Conservation (phyloP, 2,113 vertebrate genomes). For the Monopterus albus region DNA sequence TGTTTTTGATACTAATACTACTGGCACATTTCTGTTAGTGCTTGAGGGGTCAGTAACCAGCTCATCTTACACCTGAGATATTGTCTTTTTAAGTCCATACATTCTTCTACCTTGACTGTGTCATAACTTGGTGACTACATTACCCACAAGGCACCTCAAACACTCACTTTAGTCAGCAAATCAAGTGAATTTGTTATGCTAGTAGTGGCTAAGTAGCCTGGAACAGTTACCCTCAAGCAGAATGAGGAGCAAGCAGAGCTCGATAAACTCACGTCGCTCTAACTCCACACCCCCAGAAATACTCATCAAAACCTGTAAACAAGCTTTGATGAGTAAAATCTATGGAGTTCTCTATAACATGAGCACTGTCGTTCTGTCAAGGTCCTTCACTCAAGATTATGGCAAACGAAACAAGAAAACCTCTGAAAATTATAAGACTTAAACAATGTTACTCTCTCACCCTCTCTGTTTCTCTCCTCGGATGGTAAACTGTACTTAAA, state of each 20-base stretch:
- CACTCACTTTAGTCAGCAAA: no score
- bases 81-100: no score
- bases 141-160: no score
- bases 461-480: background rate
- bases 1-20: background rate
- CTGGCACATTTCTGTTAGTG: background rate
- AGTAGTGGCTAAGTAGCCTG: background rate
- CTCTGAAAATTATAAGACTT: background rate
- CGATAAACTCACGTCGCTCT: background rate
- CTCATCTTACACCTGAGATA: background rate
- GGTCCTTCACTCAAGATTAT: background rate
- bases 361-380: background rate
- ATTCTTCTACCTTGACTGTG: no score
- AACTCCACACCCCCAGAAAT: background rate
- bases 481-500: constrained; percentile 44
- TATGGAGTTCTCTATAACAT: no score
- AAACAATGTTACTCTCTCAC: constrained; percentile 7
- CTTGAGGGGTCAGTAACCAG: background rate
- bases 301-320: no score
- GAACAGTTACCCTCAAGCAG: no score
- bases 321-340: no score
- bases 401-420: background rate
- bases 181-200: no score
- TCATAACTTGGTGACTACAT: no score
- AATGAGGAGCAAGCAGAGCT: background rate